Base-by-base conservation (phyloP, 2,113 vertebrate species). In the Corythoichthys intestinalis region DNA sequence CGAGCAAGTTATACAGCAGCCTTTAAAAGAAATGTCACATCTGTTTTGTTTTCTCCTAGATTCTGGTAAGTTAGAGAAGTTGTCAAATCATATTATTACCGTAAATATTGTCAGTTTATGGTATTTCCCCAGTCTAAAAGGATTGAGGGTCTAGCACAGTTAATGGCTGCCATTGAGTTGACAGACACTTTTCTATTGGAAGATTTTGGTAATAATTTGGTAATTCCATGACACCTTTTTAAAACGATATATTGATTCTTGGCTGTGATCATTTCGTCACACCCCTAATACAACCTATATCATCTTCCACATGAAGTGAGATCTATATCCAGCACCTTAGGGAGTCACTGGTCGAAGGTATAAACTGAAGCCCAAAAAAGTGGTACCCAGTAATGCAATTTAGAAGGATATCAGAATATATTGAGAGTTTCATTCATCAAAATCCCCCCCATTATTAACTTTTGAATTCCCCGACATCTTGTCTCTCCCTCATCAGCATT, bases 381-480 rank as follows among this genome's bases (percentile, higher is more conserved):
- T 72, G 59, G 34, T 67, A 71, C 75, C 75, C 65, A 83, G 81
- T 83, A 87, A 89, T 87, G 89, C 86, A 91, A 92, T 93, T 92
- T 91, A 86, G 86, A 82, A 75, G 70, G 62, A 80, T 86, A 91
- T 93, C 91, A 91, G 71, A 80, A 90, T 71, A 83, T 78, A 91
- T 93, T 92, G 89, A 74, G 77, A 74, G 82, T 84, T 81, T 88
- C 88, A 93, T 93, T 92, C 75, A 81, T 93, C 91, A 93, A 92
- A 91, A 90, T 89, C 85, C 86, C 85, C 81, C 74, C 75, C 78
- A 85, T 91, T 92, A 92, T 91, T 91, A 92, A 90, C 84, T 89
- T 91, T 88, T 86, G 81, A 90, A 89, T 92, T 90, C 84, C 87
- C 85, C 87, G 90, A 89, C 86, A 91, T 89, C 84, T 80, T 82